Percentiles rank a stretch among this genome's conserved stretches.
Evolutionary conservation across 2,888 invertebrate species (phyloP).

Genomic region (Stenodema calcarata): DNA sequence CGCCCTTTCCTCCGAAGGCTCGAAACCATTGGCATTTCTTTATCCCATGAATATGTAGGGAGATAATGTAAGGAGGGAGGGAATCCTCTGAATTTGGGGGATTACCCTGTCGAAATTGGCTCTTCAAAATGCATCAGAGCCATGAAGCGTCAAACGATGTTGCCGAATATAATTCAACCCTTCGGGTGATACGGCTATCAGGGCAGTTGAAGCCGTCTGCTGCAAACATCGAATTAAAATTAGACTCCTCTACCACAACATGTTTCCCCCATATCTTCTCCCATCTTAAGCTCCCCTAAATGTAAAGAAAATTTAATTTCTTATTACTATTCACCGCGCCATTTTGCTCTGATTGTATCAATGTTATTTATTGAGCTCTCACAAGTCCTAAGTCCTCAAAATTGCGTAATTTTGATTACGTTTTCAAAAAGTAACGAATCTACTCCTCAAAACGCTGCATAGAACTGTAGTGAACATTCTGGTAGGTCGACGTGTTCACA

Average conservation of each 20-base stretch:
- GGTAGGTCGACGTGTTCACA: no score
- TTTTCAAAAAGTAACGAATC: no score
- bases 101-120: conserved; percentile 16
- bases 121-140: conserved; percentile 33
- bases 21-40: conserved; percentile 21
- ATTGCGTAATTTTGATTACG: no score
- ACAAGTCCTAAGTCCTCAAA: no score
- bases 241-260: not conserved
- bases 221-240: not conserved
- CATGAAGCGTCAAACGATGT: conserved; percentile 24
- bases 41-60: conserved; percentile 33
- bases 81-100: conserved; percentile 6
- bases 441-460: no score
- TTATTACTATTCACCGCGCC: not conserved
- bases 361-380: not conserved
- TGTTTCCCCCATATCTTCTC: not conserved
- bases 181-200: not conserved
- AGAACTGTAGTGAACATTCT: no score
- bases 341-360: not conserved
- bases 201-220: not conserved
- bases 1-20: not conserved
- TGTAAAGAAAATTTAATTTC: not conserved
- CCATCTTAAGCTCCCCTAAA: not conserved
- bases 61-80: not conserved
- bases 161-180: conserved; percentile 20